Evolutionary conservation across 2,888 invertebrate species (phyloP), one percentile per base, ranked within the genome.

Genomic region (Drosophila mulleri): DNA sequence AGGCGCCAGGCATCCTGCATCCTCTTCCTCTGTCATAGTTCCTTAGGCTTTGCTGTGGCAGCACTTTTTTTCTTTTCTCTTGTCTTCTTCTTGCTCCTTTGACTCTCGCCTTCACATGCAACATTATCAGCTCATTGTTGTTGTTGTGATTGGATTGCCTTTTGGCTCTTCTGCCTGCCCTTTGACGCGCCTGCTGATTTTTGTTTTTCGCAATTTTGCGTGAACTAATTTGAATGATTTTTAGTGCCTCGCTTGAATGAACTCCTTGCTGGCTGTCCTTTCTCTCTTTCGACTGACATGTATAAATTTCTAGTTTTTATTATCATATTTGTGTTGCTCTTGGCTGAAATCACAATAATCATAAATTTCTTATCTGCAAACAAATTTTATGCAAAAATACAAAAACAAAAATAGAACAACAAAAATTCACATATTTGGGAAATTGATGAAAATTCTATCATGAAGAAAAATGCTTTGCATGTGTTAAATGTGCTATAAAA

Each of bases 1-100:
- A 72, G 85, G 86, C 86, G 86, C 86, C 86, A 88, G 65, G 77
- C 85, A 72, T 85, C 83, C 83, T 83, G 82, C 80, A 83, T 85
- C 88, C 88, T 83, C 67, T 64, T 16, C 20, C 52, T 41, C 39
- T 12, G 12, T 12, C 54, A 37, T 53, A 53, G 54, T 41, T 63
- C 67, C 67, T 23, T 54, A 48, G 68, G 58, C 54, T 29, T 41
- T 77, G 72, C 78, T 74, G 62, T 65, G 67, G 70, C 64, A 76
- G 75, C 75, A 75, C 35, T 62, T 58, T 57, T 63, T 29, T 44
- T 26, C 26, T 59, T n/a, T 39, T 2, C 2, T 32, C 32, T 29
- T 6, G 7, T 32, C 32, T 42, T 11, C 47, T 62, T 35, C 35
- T 54, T 57, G 48, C 32, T 18, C 47, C 62, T 41, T 37, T 56